Evolutionary conservation across 92 coral and sea anemone genomes (phyloP), one percentile per base, ranked within the genome.

Genomic region (Parazoanthus swiftii): DNA sequence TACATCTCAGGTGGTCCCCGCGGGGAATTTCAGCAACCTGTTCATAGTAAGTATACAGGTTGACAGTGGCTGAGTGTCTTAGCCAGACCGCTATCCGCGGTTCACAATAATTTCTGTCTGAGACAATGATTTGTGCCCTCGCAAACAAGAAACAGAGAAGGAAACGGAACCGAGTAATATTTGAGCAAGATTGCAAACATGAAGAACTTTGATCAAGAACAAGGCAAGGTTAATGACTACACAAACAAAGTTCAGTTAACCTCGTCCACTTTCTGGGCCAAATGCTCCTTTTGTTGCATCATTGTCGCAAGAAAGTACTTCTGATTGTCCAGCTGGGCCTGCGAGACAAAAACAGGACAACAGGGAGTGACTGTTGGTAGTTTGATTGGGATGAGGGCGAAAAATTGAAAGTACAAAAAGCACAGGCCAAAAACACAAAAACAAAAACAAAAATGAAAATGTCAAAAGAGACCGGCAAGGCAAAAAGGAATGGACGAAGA

Each of bases 241-340:
- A 13, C 70, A 39, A 8, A 63, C 21, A 66, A 21, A 42, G 23
- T 68, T 26, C 33, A 29, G 33, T 29, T 83, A 48, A 83, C 86
- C 86, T 83, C 86, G 4, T 83, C 86, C 18, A 83, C 58, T 42
- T 83, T 83, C 43, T 83, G 77, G n/a, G 86, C 66, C 59, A 83
- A 71, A 59, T 83, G 77, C 44, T 83, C 86, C 26, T 83, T 83
- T 25, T 83, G 86, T 68, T 83, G 86, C 78, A 70, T 83, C 29
- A 83, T 65, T 11, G 86, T 83, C 43, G 86, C 86, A 10, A 83
- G 66, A 36, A 44, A 26, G 74, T 67, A 83, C 59, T 83, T 83
- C 21, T 68, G 86, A 43, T 54, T 83, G n/a, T 83, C 86, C 33
- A 83, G 78, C 33, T 83, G 77, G 50, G 65, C 78, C 86, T 83